Conservation (phyloP, 2,888 invertebrate species). For the Deilephila elpenor region DNA sequence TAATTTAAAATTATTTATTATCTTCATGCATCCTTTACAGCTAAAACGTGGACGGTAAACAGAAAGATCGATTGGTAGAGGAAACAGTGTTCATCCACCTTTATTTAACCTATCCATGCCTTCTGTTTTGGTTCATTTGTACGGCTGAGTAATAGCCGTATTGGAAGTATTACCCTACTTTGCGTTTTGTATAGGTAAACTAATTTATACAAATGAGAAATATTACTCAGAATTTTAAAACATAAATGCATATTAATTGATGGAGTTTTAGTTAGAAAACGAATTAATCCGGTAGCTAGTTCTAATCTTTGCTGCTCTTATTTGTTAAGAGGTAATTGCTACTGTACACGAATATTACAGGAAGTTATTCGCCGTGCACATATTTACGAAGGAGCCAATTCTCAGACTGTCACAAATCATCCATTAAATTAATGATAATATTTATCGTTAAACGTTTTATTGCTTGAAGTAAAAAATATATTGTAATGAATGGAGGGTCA, state of each 20-base stretch:
- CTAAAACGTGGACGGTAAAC: not conserved
- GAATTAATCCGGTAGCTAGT: not conserved
- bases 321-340: not conserved
- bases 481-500: slow-evolving; percentile 25
- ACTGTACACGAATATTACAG: not conserved
- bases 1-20: not conserved
- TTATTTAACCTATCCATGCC: too few species aligned
- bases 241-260: not conserved
- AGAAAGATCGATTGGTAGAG: not conserved
- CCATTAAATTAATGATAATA: slow-evolving; percentile 23
- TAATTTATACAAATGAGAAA: too few species aligned
- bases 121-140: too few species aligned
- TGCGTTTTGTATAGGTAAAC: too few species aligned
- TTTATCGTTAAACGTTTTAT: slow-evolving; percentile 38
- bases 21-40: not conserved
- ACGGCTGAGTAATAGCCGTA: too few species aligned
- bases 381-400: not conserved
- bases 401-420: slow-evolving; percentile 13
- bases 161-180: too few species aligned
- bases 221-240: not conserved
- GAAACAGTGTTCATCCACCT: not conserved
- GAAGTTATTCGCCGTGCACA: not conserved
- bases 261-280: not conserved
- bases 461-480: slow-evolving; percentile 43
- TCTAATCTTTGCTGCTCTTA: slow-evolving; percentile 2